A percentile compares a stretch with the other conserved stretches of the same genome.
phyloP scores from a whole-genome alignment of 1,140 invertebrate species.

The Cherax quadricarinatus region DNA sequence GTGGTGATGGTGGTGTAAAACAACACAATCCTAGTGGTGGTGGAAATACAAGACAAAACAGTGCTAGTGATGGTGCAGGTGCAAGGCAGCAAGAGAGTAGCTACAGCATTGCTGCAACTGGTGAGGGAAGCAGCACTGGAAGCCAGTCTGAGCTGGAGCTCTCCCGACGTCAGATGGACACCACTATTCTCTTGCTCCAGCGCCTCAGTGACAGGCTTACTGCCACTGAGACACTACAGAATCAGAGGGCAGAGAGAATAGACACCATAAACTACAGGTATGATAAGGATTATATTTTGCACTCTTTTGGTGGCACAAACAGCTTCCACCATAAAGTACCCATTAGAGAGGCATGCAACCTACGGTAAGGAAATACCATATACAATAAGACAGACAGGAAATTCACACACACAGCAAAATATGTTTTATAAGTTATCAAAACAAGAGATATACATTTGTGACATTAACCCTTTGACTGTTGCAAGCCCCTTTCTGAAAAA shows the following conservation, averaged over 20 bases:
- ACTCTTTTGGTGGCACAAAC: no score
- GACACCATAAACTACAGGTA: constrained; percentile 79
- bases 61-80: background rate
- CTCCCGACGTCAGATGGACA: constrained; percentile 53
- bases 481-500: no score
- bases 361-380: constrained; percentile 47
- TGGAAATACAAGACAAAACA: background rate
- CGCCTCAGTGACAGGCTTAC: constrained; percentile 77
- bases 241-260: constrained; percentile 76
- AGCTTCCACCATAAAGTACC: no score
- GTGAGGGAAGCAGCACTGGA: background rate
- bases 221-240: constrained; percentile 76
- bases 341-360: no score
- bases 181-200: constrained; percentile 72
- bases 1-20: constrained; percentile 1
- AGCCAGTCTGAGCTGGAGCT: constrained; percentile 12
- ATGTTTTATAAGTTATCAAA: no score
- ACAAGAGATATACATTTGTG: no score
- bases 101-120: background rate
- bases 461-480: no score
- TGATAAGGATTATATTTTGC: constrained; percentile 23
- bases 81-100: background rate
- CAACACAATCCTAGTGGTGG: background rate
- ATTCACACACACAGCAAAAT: no score
- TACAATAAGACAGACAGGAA: no score